A percentile compares a stretch with the other conserved stretches of the same genome.
Evolutionary conservation across 2,888 invertebrate species (phyloP).

Genomic region (Boloria euphrosyne): DNA sequence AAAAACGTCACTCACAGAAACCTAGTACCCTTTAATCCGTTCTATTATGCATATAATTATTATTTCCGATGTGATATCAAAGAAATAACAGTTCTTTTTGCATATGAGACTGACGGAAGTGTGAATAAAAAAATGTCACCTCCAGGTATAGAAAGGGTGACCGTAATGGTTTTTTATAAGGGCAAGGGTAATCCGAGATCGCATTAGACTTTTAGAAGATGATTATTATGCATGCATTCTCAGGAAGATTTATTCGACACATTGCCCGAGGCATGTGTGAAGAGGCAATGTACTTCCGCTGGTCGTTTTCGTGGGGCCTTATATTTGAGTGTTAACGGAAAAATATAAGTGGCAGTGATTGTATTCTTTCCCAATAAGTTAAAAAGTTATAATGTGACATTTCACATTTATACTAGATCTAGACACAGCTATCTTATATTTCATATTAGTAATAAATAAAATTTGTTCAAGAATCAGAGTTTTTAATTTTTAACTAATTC

Average conservation of each 20-base stretch:
- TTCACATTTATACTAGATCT: too few species aligned
- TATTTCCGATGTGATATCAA: slow-evolving; percentile 79
- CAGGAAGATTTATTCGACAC: slow-evolving; percentile 72
- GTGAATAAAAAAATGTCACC: slow-evolving; percentile 79
- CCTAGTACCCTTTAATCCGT: slow-evolving; percentile 73
- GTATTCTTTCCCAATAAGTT: neutral
- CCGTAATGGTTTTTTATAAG: slow-evolving; percentile 64
- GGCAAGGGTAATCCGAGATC: slow-evolving; percentile 69
- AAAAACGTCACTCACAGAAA: slow-evolving; percentile 68
- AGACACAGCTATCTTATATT: too few species aligned
- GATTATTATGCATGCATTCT: slow-evolving; percentile 80
- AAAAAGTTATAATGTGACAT: neutral
- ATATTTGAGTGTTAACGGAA: slow-evolving; percentile 59
- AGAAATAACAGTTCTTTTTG: slow-evolving; percentile 80
- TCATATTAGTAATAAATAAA: too few species aligned
- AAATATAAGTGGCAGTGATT: slow-evolving; percentile 29
- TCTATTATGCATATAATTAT: slow-evolving; percentile 82
- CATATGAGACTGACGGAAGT: slow-evolving; percentile 78
- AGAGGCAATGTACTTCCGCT: slow-evolving; percentile 61
- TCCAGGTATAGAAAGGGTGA: slow-evolving; percentile 75
- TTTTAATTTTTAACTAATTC: too few species aligned
- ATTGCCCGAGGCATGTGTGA: slow-evolving; percentile 67
- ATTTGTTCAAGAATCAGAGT: too few species aligned
- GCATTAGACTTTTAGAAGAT: slow-evolving; percentile 63
- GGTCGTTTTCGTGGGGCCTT: slow-evolving; percentile 52